Evolutionary conservation across 2,113 vertebrate genomes (phyloP).

Genomic region (Xenopus laevis): DNA sequence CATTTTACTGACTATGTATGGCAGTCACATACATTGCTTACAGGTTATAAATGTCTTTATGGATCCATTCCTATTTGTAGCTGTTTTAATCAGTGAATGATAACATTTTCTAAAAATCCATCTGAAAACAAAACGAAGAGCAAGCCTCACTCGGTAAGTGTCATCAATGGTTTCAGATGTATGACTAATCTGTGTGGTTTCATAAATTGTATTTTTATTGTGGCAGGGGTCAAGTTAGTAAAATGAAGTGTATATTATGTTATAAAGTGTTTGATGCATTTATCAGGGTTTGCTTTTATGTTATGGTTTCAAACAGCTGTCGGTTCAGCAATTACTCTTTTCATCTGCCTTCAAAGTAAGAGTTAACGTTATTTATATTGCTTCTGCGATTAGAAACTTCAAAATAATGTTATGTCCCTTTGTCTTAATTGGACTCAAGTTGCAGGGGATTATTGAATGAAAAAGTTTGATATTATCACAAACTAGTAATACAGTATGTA

Average conservation of each 20-base stretch:
- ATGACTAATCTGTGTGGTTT: too few relatives aligned
- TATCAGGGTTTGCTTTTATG: neutral
- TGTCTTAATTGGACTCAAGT: neutral
- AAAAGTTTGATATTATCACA: neutral
- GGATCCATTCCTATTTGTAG: too few relatives aligned
- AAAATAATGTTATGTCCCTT: constrained; percentile 2
- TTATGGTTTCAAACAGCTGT: neutral
- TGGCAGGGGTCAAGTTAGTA: neutral
- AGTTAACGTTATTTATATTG: neutral
- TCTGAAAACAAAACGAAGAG: too few relatives aligned
- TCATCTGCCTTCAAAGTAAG: neutral
- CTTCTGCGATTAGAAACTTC: constrained; percentile 1
- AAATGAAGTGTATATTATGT: neutral
- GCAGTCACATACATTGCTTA: too few relatives aligned
- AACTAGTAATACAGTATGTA: neutral
- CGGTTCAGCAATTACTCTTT: neutral
- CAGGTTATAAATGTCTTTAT: too few relatives aligned
- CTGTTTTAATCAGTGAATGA: too few relatives aligned
- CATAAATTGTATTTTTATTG: neutral
- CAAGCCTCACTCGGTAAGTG: too few relatives aligned
- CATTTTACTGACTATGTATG: too few relatives aligned
- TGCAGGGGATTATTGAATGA: neutral
- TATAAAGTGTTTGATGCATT: constrained; percentile 7
- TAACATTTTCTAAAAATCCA: too few relatives aligned
- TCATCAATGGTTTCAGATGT: too few relatives aligned